Percentiles rank a stretch among this genome's conserved stretches.
These are phyloP conservation scores for Chrysaora quinquecirrha DNA, from an alignment of 30 jellyfish, hydroid and myxozoan genomes.

Conservation along the genomic window DNA sequence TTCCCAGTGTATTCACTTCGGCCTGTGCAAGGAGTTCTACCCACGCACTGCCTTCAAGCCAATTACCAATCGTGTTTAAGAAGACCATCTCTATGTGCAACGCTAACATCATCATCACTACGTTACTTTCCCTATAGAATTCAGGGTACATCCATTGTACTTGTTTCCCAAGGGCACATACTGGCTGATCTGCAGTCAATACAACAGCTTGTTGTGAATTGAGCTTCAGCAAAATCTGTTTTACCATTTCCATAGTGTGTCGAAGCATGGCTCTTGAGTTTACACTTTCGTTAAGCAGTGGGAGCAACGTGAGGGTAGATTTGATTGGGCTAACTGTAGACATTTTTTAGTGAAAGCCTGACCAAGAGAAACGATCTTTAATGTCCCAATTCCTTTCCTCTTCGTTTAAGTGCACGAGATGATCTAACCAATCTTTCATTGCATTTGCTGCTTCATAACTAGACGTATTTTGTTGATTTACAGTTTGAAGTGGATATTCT, in stretches of 20 bases:
- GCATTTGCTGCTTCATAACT: neutral
- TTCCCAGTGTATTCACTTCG: constrained; percentile 47
- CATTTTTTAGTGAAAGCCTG: neutral
- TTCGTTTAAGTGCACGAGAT: neutral
- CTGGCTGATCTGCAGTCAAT: neutral
- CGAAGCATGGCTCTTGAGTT: constrained; percentile 58
- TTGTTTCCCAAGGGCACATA: neutral
- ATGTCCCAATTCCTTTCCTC: neutral
- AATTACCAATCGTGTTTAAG: constrained; percentile 52
- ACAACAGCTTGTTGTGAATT: neutral
- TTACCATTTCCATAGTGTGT: no score
- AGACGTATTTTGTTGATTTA: neutral
- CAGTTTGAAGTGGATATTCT: neutral
- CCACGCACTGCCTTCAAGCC: constrained; percentile 76
- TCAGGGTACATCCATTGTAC: neutral
- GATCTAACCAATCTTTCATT: constrained; percentile 4
- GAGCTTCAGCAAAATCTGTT: no score
- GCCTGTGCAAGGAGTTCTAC: constrained; percentile 39
- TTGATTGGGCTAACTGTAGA: neutral
- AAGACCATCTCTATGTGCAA: constrained; percentile 54
- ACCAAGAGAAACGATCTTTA: constrained; percentile 16
- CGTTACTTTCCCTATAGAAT: neutral
- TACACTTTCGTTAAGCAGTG: constrained; percentile 38
- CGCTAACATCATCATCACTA: neutral
- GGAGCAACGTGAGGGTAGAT: constrained; percentile 3